Percentiles rank a stretch among this genome's conserved stretches.
Conservation (phyloP, 1,140 invertebrate genomes). For the Drosophila bocqueti region DNA sequence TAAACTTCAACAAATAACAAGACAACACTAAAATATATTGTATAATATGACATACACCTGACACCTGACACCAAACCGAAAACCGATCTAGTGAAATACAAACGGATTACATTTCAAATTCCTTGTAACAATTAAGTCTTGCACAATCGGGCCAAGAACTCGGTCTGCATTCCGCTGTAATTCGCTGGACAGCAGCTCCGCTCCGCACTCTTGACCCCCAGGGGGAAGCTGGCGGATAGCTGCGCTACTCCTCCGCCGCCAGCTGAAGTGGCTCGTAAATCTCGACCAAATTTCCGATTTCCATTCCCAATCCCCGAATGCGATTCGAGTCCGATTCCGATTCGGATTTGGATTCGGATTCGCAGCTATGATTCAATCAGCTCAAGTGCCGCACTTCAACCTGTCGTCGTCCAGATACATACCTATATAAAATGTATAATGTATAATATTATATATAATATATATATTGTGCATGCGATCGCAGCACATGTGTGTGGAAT, state of each 20-base stretch:
- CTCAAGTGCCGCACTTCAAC: conserved; percentile 46
- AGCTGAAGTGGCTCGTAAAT: conserved; percentile 35
- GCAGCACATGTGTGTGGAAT: conserved; percentile 23
- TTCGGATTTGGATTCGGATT: not conserved
- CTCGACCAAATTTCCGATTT: conserved; percentile 33
- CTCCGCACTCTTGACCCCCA: not conserved
- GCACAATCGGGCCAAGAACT: conserved; percentile 26
- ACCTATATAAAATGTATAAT: not conserved
- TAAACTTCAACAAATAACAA: not conserved
- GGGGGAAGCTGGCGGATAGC: not conserved
- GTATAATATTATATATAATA: conserved; percentile 3
- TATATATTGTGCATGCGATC: conserved; percentile 1
- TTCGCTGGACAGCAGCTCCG: not conserved
- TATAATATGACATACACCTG: not conserved
- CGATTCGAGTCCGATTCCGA: not conserved
- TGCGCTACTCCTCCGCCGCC: not conserved
- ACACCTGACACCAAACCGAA: not conserved
- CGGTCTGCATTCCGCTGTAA: conserved; percentile 17
- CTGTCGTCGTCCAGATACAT: conserved; percentile 31
- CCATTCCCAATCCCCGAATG: conserved; percentile 3
- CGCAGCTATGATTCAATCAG: conserved; percentile 48
- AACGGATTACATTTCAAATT: not conserved
- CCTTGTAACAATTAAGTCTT: not conserved
- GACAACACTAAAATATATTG: not conserved
- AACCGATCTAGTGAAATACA: not conserved